A percentile compares a stretch with the other conserved stretches of the same genome.
Evolutionary conservation across 1,140 invertebrate species (phyloP).

Genomic region (Halotydeus destructor): DNA sequence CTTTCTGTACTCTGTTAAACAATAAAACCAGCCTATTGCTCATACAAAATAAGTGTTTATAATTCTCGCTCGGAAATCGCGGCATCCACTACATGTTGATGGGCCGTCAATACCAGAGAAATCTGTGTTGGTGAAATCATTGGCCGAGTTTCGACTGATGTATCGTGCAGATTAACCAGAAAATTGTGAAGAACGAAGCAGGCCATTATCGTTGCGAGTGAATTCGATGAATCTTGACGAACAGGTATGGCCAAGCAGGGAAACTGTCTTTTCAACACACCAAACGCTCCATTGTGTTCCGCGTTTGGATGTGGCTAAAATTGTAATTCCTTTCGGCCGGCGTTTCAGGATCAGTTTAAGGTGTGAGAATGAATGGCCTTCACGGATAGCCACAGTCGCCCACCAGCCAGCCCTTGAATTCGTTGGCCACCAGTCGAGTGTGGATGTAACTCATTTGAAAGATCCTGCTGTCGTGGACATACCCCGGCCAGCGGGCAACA

Average conservation of each 20-base stretch:
- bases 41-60: too few species aligned
- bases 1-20: too few species aligned
- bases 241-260: conserved; percentile 23
- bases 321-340: conserved; percentile 3
- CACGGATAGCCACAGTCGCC: conserved; percentile 5
- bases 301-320: conserved; percentile 21
- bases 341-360: not conserved
- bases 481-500: not conserved
- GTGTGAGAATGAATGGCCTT: not conserved
- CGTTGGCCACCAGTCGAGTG: not conserved
- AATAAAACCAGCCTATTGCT: too few species aligned
- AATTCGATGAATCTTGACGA: conserved; percentile 18
- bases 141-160: too few species aligned
- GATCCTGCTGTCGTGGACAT: not conserved
- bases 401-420: not conserved
- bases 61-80: too few species aligned
- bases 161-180: conserved; percentile 7
- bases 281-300: conserved; percentile 25
- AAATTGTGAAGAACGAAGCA: conserved; percentile 20
- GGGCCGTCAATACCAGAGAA: too few species aligned
- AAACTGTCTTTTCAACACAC: conserved; percentile 26
- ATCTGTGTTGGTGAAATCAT: too few species aligned
- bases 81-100: too few species aligned
- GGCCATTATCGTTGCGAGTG: conserved; percentile 21
- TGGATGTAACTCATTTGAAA: not conserved